These are phyloP conservation scores for Pachliopta kotzebuea DNA, from an alignment of 2,888 invertebrate genomes.

Conservation along the genomic window DNA sequence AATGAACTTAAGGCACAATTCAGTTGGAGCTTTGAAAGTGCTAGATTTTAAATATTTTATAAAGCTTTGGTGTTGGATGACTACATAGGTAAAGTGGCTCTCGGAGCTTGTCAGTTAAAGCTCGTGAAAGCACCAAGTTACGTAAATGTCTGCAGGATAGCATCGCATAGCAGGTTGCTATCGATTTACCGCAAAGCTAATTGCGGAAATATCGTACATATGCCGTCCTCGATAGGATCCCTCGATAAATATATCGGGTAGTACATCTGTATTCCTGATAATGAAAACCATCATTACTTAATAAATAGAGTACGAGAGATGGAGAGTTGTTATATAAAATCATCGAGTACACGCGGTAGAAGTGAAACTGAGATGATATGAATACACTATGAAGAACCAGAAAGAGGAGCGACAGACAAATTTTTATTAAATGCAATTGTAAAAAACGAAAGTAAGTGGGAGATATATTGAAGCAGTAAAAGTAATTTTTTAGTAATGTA, in stretches of 20 bases:
- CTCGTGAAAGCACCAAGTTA: conserved; percentile 12
- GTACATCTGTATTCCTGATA: not conserved
- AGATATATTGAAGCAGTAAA: too few relatives aligned
- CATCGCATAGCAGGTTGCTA: conserved; percentile 10
- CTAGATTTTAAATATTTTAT: conserved; percentile 15
- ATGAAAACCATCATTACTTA: not conserved
- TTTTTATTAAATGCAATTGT: too few relatives aligned
- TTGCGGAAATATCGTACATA: conserved; percentile 21
- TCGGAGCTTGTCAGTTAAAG: not conserved
- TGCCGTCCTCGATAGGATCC: conserved; percentile 7
- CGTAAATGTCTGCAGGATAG: conserved; percentile 7
- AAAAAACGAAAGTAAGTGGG: too few relatives aligned
- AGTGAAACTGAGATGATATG: too few relatives aligned
- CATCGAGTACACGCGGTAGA: too few relatives aligned
- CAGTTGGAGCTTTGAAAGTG: conserved; percentile 18
- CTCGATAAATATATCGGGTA: conserved; percentile 8
- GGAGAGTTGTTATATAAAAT: too few relatives aligned
- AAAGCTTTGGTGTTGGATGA: conserved; percentile 1
- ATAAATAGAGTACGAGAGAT: too few relatives aligned
- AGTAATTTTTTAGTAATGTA: too few relatives aligned
- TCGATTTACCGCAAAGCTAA: conserved; percentile 16
- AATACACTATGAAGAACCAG: too few relatives aligned
- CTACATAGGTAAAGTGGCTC: not conserved
- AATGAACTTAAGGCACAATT: conserved; percentile 21
- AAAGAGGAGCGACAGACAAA: too few relatives aligned